phyloP scores from a whole-genome alignment of 2,888 invertebrate genomes.

The Blastobasis adustella region DNA sequence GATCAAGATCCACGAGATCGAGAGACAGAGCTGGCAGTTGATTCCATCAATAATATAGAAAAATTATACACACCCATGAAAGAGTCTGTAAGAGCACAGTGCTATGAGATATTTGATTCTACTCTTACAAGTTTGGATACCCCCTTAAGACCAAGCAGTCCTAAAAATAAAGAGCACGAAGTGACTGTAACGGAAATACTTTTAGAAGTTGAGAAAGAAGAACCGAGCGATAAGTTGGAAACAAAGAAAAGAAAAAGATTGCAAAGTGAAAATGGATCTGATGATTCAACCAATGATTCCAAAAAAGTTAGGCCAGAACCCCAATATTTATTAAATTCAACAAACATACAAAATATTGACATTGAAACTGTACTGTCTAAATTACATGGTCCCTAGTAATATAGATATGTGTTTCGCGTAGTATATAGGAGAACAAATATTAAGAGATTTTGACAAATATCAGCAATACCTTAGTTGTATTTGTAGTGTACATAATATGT shows the following conservation, averaged over 20 bases:
- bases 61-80: conserved; percentile 58
- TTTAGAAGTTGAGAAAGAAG: conserved; percentile 42
- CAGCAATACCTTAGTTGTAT: too few species aligned
- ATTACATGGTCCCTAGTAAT: conserved; percentile 54
- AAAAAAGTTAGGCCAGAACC: conserved; percentile 51
- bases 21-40: conserved; percentile 55
- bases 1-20: conserved; percentile 33
- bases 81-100: conserved; percentile 40
- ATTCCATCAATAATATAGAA: conserved; percentile 46
- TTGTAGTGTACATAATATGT: too few species aligned
- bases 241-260: conserved; percentile 49
- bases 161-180: conserved; percentile 26
- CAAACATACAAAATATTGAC: conserved; percentile 61
- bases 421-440: too few species aligned
- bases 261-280: conserved; percentile 32
- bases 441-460: too few species aligned
- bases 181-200: conserved; percentile 43
- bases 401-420: background rate
- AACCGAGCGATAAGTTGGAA: conserved; percentile 21
- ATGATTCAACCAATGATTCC: conserved; percentile 34
- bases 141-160: conserved; percentile 45
- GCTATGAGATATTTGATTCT: conserved; percentile 62
- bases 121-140: conserved; percentile 64
- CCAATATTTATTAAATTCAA: conserved; percentile 45
- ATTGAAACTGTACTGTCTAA: conserved; percentile 64